A percentile compares a stretch with the other conserved stretches of the same genome.
phyloP scores from a whole-genome alignment of 2,113 vertebrate species.

The Terrapene triunguis region DNA sequence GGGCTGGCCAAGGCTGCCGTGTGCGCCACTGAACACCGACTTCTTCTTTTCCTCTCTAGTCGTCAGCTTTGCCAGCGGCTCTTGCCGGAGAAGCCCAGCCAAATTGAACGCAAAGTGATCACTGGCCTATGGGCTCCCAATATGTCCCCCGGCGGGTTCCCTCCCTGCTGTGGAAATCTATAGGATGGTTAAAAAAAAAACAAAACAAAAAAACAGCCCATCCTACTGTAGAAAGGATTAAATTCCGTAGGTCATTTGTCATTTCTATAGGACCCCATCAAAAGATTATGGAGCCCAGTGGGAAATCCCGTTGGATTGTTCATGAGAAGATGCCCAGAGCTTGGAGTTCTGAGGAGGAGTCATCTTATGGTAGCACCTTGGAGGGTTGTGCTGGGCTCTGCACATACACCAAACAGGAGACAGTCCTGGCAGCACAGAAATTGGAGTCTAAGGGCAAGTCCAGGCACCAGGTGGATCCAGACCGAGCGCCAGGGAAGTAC shows the following conservation, averaged over 20 bases:
- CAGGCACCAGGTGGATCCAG: background rate
- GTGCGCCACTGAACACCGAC: background rate
- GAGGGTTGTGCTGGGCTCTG: too few species aligned
- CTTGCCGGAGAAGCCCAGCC: too few species aligned
- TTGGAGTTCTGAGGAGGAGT: too few species aligned
- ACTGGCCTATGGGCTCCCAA: background rate
- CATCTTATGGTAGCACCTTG: too few species aligned
- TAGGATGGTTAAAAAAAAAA: background rate
- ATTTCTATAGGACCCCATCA: background rate
- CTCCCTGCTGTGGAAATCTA: background rate
- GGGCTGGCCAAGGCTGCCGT: background rate
- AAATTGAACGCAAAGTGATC: background rate
- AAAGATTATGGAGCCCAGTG: background rate
- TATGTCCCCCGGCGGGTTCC: too few species aligned
- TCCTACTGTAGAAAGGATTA: background rate
- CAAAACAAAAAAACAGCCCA: too few species aligned
- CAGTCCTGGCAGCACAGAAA: background rate
- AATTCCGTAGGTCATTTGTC: background rate
- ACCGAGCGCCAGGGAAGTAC: background rate
- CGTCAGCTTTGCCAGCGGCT: too few species aligned
- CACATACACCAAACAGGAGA: background rate
- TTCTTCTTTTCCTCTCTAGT: background rate
- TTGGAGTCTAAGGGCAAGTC: background rate
- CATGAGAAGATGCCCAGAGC: background rate
- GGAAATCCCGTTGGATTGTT: background rate